Evolutionary conservation across 1,140 invertebrate species (phyloP).

Genomic region (Diorhabda elongata): DNA sequence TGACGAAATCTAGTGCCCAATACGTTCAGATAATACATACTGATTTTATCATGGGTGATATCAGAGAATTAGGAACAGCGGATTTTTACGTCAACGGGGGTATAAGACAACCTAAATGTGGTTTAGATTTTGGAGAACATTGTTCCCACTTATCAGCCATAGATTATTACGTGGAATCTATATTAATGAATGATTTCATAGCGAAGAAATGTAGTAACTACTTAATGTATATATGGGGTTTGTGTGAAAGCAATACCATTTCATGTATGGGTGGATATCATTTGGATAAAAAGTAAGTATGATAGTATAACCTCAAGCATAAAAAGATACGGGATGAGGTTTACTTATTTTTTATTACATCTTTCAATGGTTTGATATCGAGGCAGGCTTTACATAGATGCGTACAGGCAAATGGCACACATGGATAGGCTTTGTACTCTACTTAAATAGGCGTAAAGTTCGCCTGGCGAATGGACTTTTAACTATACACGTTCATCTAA

Average conservation of each 20-base stretch:
- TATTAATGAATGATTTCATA: constrained; percentile 6
- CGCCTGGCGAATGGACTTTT: too few species aligned
- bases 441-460: too few species aligned
- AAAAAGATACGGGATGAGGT: too few species aligned
- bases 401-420: too few species aligned
- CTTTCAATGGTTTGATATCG: too few species aligned
- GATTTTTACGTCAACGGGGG: constrained; percentile 12
- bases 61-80: neutral
- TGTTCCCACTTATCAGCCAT: constrained; percentile 1
- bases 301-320: too few species aligned
- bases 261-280: constrained; percentile 11
- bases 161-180: neutral
- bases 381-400: too few species aligned
- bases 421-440: too few species aligned
- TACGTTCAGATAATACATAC: constrained; percentile 10
- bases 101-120: constrained; percentile 6
- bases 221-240: neutral
- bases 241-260: neutral
- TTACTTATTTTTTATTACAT: too few species aligned
- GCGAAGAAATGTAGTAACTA: neutral
- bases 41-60: neutral
- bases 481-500: too few species aligned
- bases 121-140: neutral
- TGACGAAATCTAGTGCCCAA: neutral
- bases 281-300: constrained; percentile 6